Percentiles rank a stretch among this genome's conserved stretches.
Conservation (phyloP, 2,113 vertebrate species). For the Ancistrus triradiatus region DNA sequence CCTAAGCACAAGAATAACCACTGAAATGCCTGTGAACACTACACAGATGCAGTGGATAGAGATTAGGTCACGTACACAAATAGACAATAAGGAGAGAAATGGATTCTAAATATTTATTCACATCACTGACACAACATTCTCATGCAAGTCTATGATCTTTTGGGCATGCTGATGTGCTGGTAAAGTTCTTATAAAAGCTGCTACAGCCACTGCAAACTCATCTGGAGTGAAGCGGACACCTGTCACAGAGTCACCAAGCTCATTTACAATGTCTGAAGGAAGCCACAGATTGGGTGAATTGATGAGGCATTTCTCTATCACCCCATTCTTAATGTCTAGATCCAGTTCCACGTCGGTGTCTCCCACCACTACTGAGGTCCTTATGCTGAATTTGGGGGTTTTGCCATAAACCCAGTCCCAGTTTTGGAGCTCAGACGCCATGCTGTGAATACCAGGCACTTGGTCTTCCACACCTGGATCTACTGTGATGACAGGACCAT, state of each 20-base stretch:
- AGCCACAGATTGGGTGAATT: conserved; percentile 74
- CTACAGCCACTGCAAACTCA: conserved; percentile 40
- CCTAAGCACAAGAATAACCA: too few species aligned
- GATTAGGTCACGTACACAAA: too few species aligned
- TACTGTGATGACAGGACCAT: conserved; percentile 58
- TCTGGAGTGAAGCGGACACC: conserved; percentile 79
- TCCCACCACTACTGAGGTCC: conserved; percentile 65
- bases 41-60: too few species aligned
- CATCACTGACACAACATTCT: conserved; percentile 75
- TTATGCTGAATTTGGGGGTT: conserved; percentile 83
- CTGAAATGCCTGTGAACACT: too few species aligned
- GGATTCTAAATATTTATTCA: conserved; percentile 52
- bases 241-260: conserved; percentile 64
- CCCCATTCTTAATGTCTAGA: conserved; percentile 78
- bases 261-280: conserved; percentile 57
- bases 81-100: background rate
- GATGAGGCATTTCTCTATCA: conserved; percentile 72
- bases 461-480: conserved; percentile 74
- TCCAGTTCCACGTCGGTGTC: conserved; percentile 62
- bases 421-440: conserved; percentile 70
- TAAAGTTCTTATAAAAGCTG: conserved; percentile 58
- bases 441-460: conserved; percentile 74
- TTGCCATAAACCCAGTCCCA: conserved; percentile 94
- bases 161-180: conserved; percentile 55
- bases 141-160: conserved; percentile 72